Evolutionary conservation across 1,140 invertebrate species (phyloP).

Genomic region (Neotoxoptera formosana): DNA sequence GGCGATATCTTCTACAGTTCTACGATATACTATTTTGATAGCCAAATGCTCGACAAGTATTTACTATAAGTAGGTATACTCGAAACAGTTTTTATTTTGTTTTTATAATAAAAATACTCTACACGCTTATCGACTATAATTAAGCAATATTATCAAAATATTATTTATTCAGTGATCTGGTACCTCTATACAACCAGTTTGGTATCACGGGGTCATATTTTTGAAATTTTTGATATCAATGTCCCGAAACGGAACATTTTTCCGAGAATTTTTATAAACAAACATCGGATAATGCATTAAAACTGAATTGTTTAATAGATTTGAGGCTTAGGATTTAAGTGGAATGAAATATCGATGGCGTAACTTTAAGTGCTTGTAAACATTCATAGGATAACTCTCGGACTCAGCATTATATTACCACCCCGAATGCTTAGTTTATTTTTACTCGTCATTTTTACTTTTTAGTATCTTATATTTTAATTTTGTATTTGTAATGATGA

Average conservation of each 20-base stretch:
- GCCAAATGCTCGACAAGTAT: background rate
- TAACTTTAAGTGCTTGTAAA: background rate
- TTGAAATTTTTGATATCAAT: background rate
- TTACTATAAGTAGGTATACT: too few species aligned
- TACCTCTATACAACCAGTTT: too few species aligned
- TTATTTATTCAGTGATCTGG: background rate
- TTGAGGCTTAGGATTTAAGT: background rate
- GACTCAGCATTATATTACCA: background rate
- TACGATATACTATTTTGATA: background rate
- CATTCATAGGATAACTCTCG: background rate
- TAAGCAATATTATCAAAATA: background rate
- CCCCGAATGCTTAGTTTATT: background rate
- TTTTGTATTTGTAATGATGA: background rate
- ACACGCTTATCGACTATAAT: background rate
- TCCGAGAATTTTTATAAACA: background rate
- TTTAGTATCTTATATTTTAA: background rate
- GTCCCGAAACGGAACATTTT: background rate
- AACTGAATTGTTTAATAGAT: background rate
- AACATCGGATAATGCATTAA: background rate
- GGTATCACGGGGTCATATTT: too few species aligned
- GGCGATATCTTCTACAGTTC: background rate
- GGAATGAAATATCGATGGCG: background rate
- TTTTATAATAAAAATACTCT: background rate
- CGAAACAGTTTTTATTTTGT: too few species aligned
- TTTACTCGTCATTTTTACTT: background rate